Percentiles rank a stretch among this genome's conserved stretches.
These are phyloP conservation scores for Anomalospiza imberbis DNA, from an alignment of 2,797 vertebrate genomes.

Conservation along the genomic window DNA sequence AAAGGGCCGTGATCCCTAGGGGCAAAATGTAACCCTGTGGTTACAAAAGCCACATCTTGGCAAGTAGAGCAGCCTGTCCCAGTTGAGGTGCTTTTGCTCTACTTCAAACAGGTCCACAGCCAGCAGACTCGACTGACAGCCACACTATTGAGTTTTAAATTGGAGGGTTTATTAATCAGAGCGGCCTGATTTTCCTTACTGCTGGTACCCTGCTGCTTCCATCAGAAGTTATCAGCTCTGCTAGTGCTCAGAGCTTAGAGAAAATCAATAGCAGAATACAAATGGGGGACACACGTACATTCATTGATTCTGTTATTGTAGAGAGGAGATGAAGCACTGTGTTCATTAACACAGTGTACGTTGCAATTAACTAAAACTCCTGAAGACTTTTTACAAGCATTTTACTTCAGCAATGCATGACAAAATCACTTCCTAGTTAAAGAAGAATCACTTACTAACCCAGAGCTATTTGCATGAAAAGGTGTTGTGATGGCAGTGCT, in stretches of 20 bases:
- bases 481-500: neutral
- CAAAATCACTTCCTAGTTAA: neutral
- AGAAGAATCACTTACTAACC: neutral
- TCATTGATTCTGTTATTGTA: neutral
- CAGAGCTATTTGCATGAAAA: neutral
- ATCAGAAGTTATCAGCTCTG: neutral
- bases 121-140: neutral
- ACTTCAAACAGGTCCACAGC: neutral
- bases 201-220: neutral
- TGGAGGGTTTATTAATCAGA: neutral
- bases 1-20: neutral
- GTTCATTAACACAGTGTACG: neutral
- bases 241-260: neutral
- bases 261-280: neutral
- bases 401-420: neutral
- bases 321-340: neutral
- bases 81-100: neutral
- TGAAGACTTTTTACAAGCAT: neutral
- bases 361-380: neutral
- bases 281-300: neutral
- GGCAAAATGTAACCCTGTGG: neutral
- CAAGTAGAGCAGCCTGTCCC: neutral
- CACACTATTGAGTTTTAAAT: neutral
- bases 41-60: rapidly evolving
- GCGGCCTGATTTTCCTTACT: neutral